Evolutionary conservation across 1,140 invertebrate species (phyloP).

Genomic region (Pomacea maculata): DNA sequence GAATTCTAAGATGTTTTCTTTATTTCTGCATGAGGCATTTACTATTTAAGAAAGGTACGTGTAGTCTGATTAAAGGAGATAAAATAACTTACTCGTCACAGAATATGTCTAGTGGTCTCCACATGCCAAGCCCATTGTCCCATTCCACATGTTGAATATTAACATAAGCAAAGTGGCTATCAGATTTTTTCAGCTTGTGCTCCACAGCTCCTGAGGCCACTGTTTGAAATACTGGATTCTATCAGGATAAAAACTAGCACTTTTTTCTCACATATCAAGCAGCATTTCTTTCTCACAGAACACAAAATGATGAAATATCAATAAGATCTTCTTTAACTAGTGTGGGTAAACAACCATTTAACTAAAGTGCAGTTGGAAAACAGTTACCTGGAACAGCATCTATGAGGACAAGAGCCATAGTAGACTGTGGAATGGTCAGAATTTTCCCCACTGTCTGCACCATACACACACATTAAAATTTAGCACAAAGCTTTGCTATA

Average conservation of each 20-base stretch:
- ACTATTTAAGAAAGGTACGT: not conserved
- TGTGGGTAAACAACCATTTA: not conserved
- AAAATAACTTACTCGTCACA: constrained; percentile 56
- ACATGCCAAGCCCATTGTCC: constrained; percentile 46
- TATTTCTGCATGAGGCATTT: not conserved
- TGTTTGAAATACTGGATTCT: constrained; percentile 15
- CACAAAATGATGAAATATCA: not conserved
- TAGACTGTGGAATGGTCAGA: constrained; percentile 55
- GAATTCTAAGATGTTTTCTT: not conserved
- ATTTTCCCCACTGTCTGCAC: constrained; percentile 58
- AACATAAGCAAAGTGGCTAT: constrained; percentile 59
- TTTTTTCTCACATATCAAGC: not conserved
- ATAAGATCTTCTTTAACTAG: not conserved
- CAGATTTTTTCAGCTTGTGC: constrained; percentile 48
- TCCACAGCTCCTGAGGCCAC: constrained; percentile 59
- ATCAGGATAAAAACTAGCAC: not conserved
- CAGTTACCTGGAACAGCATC: constrained; percentile 58
- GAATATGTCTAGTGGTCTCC: constrained; percentile 57
- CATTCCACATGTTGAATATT: constrained; percentile 58
- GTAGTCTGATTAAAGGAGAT: not conserved
- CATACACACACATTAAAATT: not conserved
- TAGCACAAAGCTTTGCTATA: not conserved
- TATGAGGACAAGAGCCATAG: constrained; percentile 58
- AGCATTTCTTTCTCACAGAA: not conserved
- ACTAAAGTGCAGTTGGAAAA: not conserved